Evolutionary conservation across 2,797 vertebrate genomes (phyloP).

Genomic region (Tenualosa thibaudeaui): DNA sequence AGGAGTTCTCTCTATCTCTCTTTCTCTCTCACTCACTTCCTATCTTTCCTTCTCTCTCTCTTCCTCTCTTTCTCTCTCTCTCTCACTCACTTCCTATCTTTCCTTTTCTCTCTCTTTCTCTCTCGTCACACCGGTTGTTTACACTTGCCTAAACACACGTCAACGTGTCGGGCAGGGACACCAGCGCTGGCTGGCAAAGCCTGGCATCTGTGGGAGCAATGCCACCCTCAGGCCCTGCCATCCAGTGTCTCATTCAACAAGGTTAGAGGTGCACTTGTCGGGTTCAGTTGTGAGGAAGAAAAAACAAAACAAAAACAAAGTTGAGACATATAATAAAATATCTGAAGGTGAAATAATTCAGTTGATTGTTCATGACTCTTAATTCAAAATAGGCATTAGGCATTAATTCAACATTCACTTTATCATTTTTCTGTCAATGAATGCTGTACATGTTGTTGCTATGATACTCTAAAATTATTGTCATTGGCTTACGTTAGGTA

Average conservation of each 20-base stretch:
- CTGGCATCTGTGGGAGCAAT: constrained; percentile 1
- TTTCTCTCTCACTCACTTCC: too few species aligned
- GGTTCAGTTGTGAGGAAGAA: too few species aligned
- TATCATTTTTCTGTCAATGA: not conserved
- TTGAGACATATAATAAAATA: not conserved
- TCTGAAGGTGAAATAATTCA: not conserved
- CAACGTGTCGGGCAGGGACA: not conserved
- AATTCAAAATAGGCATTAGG: too few species aligned
- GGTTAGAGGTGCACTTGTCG: not conserved
- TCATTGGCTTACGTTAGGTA: too few species aligned
- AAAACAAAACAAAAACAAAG: not conserved
- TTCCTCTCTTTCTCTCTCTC: too few species aligned
- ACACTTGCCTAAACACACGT: constrained; percentile 7
- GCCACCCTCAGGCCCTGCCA: not conserved
- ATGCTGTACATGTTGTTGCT: not conserved
- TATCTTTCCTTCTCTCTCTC: too few species aligned
- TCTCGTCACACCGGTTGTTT: not conserved
- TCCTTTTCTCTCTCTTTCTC: not conserved
- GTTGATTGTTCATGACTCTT: not conserved
- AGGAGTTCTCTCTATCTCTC: too few species aligned
- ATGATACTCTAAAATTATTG: not conserved
- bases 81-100: too few species aligned
- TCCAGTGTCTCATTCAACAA: not conserved
- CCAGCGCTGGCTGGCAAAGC: not conserved
- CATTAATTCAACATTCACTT: not conserved